These are phyloP conservation scores for Anisognathus igniventris DNA, from an alignment of 2,797 vertebrate genomes.

Conservation along the genomic window DNA sequence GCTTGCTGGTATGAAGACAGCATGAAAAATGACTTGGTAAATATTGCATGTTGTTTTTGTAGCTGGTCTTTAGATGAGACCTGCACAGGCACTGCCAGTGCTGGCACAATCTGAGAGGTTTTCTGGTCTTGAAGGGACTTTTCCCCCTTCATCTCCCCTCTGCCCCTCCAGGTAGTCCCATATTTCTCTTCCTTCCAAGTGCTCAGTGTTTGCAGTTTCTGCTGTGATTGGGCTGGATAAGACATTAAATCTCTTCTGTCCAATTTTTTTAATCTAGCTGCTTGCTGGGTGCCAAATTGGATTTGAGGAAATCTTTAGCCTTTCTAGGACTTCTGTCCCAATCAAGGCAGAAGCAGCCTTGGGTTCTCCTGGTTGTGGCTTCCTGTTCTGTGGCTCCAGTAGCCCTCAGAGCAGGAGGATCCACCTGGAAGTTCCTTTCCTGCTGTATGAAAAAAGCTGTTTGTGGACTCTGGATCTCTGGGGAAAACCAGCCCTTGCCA, in stretches of 20 bases:
- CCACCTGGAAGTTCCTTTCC: conserved; percentile 1
- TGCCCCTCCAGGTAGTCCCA: background rate
- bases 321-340: background rate
- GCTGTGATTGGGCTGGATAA: background rate
- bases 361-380: background rate
- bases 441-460: conserved; percentile 1
- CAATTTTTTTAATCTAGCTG: background rate
- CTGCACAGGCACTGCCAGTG: background rate
- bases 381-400: background rate
- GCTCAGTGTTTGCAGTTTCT: background rate
- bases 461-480: background rate
- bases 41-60: conserved; percentile 20
- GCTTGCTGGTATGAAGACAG: background rate
- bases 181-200: background rate
- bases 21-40: conserved; percentile 18
- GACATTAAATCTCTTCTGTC: background rate
- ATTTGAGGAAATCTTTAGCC: background rate
- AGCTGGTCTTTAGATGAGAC: background rate
- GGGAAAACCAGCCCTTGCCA: background rate
- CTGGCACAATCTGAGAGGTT: background rate
- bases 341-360: background rate
- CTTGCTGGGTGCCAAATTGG: background rate
- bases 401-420: background rate
- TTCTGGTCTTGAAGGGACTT: background rate
- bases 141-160: background rate